Evolutionary conservation across 64 coral and sea anemone genomes (phyloP), one percentile per base, ranked within the genome.

Genomic region (Dendrophyllia cribrosa): DNA sequence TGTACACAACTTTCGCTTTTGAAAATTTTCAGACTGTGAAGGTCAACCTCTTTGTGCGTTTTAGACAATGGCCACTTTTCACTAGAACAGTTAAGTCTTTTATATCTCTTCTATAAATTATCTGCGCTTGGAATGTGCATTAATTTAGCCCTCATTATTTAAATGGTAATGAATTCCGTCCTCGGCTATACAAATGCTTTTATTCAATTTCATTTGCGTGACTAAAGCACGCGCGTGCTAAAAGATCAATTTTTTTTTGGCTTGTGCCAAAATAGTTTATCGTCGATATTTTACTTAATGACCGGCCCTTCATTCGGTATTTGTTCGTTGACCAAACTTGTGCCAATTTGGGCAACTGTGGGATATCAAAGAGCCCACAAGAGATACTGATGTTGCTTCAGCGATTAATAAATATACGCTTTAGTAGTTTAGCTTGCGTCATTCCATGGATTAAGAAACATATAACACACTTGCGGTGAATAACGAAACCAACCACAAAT

Each of bases 41-140:
- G 80, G 80, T 84, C 80, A 84, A 47, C 9, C 80, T 51, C 80
- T 67, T 84, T 84, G 80, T 67, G 44, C n/a, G 43, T 48, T 67
- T 50, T 51, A 84, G 80, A 84, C 80, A 84, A 84, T 84, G 11
- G 16, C 26, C 4, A 15, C 23, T 66, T 83, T 83, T 83, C 78
- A 66, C 44, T 66, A 5, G 26, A 43, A 12, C 59, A 2, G 6
- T 65, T 0, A 63, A 83, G 17, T 9, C 7, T 50, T 44, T 68
- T 66, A 46, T 49, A 67, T 50, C 49, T 60, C 12, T 13, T 46
- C 7, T 7, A 16, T 66, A 15, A 65, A 84, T 84, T 67, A 66
- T 21, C 17, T 66, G 7, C 9, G 6, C 43, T n/a, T 49, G 80
- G 61, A 67, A 50, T 62, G 45, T 21, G 14, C 4, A 7, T 48